These are phyloP conservation scores for Pyrgus malvae DNA, from an alignment of 2,888 invertebrate species.

Conservation along the genomic window DNA sequence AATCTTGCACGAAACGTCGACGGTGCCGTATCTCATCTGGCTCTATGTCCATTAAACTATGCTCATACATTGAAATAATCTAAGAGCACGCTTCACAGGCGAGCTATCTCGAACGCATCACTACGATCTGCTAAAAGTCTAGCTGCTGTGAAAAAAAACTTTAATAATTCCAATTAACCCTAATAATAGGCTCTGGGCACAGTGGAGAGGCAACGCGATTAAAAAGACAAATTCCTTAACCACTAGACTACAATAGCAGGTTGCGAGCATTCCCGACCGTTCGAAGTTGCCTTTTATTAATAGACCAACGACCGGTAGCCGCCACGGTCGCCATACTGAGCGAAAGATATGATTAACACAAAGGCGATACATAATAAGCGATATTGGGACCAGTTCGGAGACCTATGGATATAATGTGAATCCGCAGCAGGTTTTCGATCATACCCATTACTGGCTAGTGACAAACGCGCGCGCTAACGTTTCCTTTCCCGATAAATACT, in stretches of 20 bases:
- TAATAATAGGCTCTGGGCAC: conserved; percentile 75
- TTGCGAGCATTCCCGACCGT: conserved; percentile 66
- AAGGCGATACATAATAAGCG: conserved; percentile 77
- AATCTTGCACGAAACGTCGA: conserved; percentile 5
- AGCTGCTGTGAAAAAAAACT: conserved; percentile 69
- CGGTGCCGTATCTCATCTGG: too few species aligned
- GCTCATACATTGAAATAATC: conserved; percentile 67
- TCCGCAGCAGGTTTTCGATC: conserved; percentile 65
- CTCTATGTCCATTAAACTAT: conserved; percentile 65
- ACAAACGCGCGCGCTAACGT: conserved; percentile 53
- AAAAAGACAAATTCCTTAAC: conserved; percentile 80
- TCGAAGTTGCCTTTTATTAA: conserved; percentile 71
- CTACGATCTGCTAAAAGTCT: conserved; percentile 69
- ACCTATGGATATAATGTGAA: conserved; percentile 66
- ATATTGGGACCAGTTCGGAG: conserved; percentile 74
- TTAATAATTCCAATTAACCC: conserved; percentile 81
- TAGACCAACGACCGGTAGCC: conserved; percentile 76
- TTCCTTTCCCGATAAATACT: conserved; percentile 32
- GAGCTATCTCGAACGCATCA: conserved; percentile 63
- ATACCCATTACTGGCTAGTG: conserved; percentile 59
- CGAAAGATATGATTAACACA: conserved; percentile 80
- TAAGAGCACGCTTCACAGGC: conserved; percentile 62
- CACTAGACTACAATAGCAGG: conserved; percentile 76
- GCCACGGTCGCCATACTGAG: conserved; percentile 66
- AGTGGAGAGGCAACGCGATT: conserved; percentile 69